Base-by-base conservation (phyloP, 2,888 invertebrate genomes). In the Capitulum mitella region DNA sequence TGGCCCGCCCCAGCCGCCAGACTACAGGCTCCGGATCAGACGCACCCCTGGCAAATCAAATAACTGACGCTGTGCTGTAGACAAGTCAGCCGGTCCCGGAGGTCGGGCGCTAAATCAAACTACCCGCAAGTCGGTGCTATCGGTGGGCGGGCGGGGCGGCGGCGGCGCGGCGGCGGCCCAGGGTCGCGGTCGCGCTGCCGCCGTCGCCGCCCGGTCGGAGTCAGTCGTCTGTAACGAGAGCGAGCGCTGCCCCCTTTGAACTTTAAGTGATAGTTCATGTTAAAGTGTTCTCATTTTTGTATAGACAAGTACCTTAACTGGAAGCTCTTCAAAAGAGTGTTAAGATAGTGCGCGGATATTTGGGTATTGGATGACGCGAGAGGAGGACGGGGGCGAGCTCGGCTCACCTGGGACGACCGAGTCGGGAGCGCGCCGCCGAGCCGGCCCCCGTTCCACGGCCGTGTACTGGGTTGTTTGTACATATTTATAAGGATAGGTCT, bases 231-330 rank as follows among this genome's bases (percentile, higher is more conserved):
- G 29, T 19, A 10, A 29, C 10, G n/a, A 12, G 8, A n/a, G 61
- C 32, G 64, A 10, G 5, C 14, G 64, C 32, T 34, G 64, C 64
- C 64, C 64, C n/a, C 64, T 64, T 64, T 64, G 64, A 26, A 64
- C 64, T 64, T 19, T 64, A 64, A 64, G 64, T 64, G 64, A 64
- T 64, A 64, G 64, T 64, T 64, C 64, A 64, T 64, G 64, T 64
- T 64, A 64, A 64, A 64, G 64, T 64, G 64, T 64, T 64, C 64
- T 64, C 64, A 64, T 64, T 64, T 54, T 64, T 64, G 64, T 64
- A 64, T 64, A 64, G 64, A 58, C 64, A 64, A 64, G 64, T 64
- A 64, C 64, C 64, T 64, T 64, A 64, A 8, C 61, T 61, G 34
- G 64, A 34, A 64, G 16, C 64, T 64, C 64, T 64, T 64, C 64